Evolutionary conservation across 2,113 vertebrate species (phyloP), one percentile per base, ranked within the genome.

Genomic region (Ptychochromis oligacanthus): DNA sequence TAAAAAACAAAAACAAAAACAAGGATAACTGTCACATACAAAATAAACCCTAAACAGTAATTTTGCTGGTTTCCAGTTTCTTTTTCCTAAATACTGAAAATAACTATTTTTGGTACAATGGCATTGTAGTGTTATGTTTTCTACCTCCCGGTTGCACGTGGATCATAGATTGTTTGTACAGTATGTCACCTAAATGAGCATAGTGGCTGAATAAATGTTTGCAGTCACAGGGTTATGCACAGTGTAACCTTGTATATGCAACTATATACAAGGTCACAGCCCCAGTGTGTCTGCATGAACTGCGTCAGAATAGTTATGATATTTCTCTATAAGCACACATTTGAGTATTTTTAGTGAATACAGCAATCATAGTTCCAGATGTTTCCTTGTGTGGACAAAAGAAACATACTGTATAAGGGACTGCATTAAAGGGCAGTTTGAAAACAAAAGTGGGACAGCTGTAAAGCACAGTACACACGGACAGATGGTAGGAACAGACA

Each of bases 401-500:
- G 34, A 79, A n/a, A 56, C 31, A 49, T 36, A 72, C 12, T 43
- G 34, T 60, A 26, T 28, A 72, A 76, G 31, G 52, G 65, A 77
- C 20, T 75, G 64, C 75, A 34, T 75, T 54, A 36, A 79, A 86
- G 79, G 76, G 62, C 40, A 55, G 62, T 12, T 34, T 26, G 62
- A 20, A 56, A 28, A 14, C n/a, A 22, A 49, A 86, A 58, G 56
- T 59, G 57, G 72, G 38, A 56, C 76, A 75, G 74, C 61, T 40
- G 60, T 54, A 34, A 79, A 82, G 77, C 22, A 75, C 40, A 89
- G 75, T 34, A 46, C 43, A 56, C 40, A 65, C 24, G 34, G 59
- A 72, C 88, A 91, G 85, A 87, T 81, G 86, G 87, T 54, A 6
- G 77, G 75, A 79, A 54, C 58, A 34, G 18, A 79, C 55, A 87